phyloP scores from a whole-genome alignment of 2,797 vertebrate species.

The Telmatherina bonti region DNA sequence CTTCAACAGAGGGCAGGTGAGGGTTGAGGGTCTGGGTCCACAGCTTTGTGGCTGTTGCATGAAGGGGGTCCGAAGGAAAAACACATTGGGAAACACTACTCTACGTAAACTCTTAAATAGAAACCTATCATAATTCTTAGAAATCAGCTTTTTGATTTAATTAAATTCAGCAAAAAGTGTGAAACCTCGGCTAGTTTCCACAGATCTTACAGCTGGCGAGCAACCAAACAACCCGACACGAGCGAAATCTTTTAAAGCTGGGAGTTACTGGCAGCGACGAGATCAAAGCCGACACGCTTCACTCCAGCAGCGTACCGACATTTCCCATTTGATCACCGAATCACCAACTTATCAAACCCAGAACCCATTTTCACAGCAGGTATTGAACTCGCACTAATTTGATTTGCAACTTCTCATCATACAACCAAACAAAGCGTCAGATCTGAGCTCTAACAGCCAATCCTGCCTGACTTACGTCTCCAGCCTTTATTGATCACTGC shows the following conservation, averaged over 20 bases:
- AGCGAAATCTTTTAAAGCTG: neutral
- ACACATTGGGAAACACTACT: neutral
- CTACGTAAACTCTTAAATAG: slow-evolving; percentile 2
- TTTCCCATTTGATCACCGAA: slow-evolving; percentile 13
- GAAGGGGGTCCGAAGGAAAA: too few relatives aligned
- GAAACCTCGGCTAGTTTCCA: neutral
- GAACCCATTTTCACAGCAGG: slow-evolving; percentile 8
- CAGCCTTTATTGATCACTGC: slow-evolving; percentile 52
- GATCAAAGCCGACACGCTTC: slow-evolving; percentile 14
- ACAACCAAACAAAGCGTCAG: slow-evolving; percentile 32
- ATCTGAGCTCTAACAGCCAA: slow-evolving; percentile 4
- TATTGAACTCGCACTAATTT: slow-evolving; percentile 21
- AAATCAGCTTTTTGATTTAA: slow-evolving; percentile 6
- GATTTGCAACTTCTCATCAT: slow-evolving; percentile 24
- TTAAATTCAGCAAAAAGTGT: neutral
- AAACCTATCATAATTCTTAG: neutral
- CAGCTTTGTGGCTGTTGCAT: too few relatives aligned
- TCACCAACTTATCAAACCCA: slow-evolving; percentile 12
- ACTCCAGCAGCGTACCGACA: neutral
- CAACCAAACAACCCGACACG: neutral
- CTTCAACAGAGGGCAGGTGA: too few relatives aligned
- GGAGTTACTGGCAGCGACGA: slow-evolving; percentile 3
- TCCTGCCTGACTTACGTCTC: slow-evolving; percentile 23
- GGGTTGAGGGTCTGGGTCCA: too few relatives aligned
- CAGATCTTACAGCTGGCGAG: neutral